phyloP scores from a whole-genome alignment of 1,140 invertebrate genomes.

The Drosophila virilis region DNA sequence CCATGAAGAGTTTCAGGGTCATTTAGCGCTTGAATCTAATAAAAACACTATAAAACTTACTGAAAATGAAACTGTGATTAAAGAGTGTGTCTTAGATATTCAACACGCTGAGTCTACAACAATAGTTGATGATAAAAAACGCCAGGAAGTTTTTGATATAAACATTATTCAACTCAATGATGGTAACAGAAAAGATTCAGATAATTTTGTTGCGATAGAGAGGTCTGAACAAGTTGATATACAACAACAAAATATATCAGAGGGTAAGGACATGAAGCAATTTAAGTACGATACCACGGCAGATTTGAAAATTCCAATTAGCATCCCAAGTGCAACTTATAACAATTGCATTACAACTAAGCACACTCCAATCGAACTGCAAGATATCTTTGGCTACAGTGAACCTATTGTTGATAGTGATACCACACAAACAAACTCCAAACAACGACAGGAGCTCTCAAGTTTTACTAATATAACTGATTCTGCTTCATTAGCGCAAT shows the following conservation, averaged over 20 bases:
- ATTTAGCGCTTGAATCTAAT: neutral
- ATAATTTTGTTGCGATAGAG: conserved; percentile 19
- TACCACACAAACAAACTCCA: conserved; percentile 43
- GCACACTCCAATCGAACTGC: conserved; percentile 69
- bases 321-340: conserved; percentile 47
- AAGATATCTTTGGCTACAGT: conserved; percentile 71
- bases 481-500: conserved; percentile 74
- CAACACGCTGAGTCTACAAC: neutral
- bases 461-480: conserved; percentile 74
- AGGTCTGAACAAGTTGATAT: conserved; percentile 23
- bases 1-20: neutral
- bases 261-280: conserved; percentile 60
- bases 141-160: too few relatives aligned
- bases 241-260: conserved; percentile 40
- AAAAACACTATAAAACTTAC: too few relatives aligned
- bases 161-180: neutral
- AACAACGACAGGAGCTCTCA: conserved; percentile 42
- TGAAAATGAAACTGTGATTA: too few relatives aligned
- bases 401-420: conserved; percentile 70
- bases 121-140: neutral
- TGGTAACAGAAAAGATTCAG: neutral
- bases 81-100: neutral
- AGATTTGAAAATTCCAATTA: conserved; percentile 52
- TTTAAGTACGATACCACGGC: conserved; percentile 14
- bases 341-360: conserved; percentile 47